phyloP scores from a whole-genome alignment of 2,888 invertebrate species.

The Lycophotia porphyrea region DNA sequence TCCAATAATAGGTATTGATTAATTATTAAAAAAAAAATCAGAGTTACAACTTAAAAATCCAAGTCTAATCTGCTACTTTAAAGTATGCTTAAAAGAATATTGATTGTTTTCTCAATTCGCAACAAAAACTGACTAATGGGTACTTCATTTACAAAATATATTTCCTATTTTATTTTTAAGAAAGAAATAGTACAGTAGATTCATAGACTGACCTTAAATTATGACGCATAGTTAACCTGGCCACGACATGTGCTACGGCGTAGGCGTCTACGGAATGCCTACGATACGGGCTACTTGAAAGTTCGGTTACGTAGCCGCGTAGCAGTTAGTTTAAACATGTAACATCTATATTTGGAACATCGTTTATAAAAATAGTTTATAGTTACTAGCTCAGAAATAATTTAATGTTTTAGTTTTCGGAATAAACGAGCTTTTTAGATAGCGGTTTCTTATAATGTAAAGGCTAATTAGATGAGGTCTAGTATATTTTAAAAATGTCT shows the following conservation, averaged over 20 bases:
- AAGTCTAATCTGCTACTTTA: not conserved
- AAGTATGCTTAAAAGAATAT: not conserved
- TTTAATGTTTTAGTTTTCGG: conserved; percentile 9
- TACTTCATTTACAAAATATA: not conserved
- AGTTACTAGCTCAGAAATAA: conserved; percentile 28
- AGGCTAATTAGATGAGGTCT: not conserved
- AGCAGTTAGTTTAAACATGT: conserved; percentile 48
- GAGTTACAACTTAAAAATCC: not conserved
- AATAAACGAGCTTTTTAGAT: not conserved
- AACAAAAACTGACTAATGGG: not conserved
- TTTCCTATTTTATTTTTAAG: not conserved
- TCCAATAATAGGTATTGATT: too few relatives aligned
- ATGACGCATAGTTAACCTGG: conserved; percentile 38
- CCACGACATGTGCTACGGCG: conserved; percentile 66
- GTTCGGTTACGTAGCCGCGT: conserved; percentile 53
- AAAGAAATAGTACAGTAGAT: not conserved
- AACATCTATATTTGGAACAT: conserved; percentile 31
- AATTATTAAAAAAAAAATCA: not conserved
- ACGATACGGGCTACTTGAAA: conserved; percentile 47
- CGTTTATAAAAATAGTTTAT: conserved; percentile 39
- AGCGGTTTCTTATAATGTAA: not conserved
- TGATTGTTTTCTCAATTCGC: not conserved
- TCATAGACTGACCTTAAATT: conserved; percentile 19
- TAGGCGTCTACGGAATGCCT: conserved; percentile 64
- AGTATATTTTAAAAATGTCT: not conserved